Conservation (phyloP, 2,888 invertebrate species). For the Cryptocephalus moraei region DNA sequence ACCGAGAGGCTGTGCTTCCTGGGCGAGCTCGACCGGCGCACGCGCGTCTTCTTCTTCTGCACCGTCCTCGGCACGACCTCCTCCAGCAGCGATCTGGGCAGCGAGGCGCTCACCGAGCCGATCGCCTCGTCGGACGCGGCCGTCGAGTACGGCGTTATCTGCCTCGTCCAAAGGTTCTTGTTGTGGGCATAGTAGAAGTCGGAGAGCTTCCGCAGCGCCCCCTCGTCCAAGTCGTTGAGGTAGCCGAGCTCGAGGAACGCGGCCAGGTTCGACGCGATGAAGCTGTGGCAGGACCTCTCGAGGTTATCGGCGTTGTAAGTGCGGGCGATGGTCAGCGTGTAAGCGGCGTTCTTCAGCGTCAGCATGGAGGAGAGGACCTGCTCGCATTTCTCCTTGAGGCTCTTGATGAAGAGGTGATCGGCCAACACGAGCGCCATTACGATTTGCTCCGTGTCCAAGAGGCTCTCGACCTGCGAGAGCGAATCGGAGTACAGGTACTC, state of each 20-base stretch:
- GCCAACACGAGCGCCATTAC: constrained; percentile 68
- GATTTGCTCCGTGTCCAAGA: constrained; percentile 55
- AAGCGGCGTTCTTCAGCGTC: constrained; percentile 64
- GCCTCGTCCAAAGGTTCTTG: constrained; percentile 48
- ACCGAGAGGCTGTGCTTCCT: constrained; percentile 8
- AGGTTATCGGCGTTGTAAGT: constrained; percentile 67
- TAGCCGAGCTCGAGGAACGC: constrained; percentile 58
- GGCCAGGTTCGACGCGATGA: constrained; percentile 64
- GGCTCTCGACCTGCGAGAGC: constrained; percentile 37
- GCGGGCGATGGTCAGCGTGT: constrained; percentile 64
- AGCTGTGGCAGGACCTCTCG: constrained; percentile 64
- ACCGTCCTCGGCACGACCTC: constrained; percentile 26
- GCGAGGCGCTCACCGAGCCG: constrained; percentile 35
- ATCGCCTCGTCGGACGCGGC: constrained; percentile 51
- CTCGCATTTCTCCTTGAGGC: constrained; percentile 66
- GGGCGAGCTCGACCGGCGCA: constrained; percentile 10
- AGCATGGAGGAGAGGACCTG: constrained; percentile 49
- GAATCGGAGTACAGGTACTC: constrained; percentile 69
- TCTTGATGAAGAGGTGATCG: constrained; percentile 66
- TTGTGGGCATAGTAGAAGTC: constrained; percentile 55
- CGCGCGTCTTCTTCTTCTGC: constrained; percentile 14
- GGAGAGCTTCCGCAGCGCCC: constrained; percentile 53
- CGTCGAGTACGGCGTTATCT: constrained; percentile 59
- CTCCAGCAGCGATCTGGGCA: constrained; percentile 41
- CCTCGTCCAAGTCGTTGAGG: constrained; percentile 53